These are phyloP conservation scores for Fistularia tabacaria DNA, from an alignment of 2,797 vertebrate genomes.

Conservation along the genomic window DNA sequence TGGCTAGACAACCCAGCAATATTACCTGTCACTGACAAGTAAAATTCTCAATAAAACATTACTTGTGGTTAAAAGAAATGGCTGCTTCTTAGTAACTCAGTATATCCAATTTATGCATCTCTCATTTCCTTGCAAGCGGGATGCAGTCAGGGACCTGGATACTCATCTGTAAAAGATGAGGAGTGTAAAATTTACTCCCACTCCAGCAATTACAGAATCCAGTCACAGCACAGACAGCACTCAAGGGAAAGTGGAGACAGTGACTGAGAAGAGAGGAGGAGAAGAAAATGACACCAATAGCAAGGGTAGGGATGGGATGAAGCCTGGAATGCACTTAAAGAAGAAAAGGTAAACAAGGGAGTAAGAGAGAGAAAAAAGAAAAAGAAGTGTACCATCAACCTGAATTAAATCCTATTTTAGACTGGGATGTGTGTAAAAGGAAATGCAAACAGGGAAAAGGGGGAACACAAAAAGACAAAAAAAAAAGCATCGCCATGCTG, in stretches of 20 bases:
- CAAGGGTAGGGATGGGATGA: slow-evolving; percentile 15
- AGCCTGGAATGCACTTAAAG: too few species aligned
- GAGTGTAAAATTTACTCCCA: slow-evolving; percentile 41
- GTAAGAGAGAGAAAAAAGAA: neutral
- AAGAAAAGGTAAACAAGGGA: neutral
- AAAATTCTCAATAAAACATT: slow-evolving; percentile 39
- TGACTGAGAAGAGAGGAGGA: slow-evolving; percentile 11
- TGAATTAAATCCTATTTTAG: slow-evolving; percentile 25
- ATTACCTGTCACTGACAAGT: neutral
- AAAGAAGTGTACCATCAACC: slow-evolving; percentile 8
- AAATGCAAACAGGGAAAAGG: neutral
- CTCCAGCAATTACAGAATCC: slow-evolving; percentile 43
- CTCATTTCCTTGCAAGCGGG: slow-evolving; percentile 25
- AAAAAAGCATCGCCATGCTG: too few species aligned
- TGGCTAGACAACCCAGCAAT: too few species aligned
- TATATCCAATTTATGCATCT: slow-evolving; percentile 42
- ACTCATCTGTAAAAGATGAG: slow-evolving; percentile 40
- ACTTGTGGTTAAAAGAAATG: slow-evolving; percentile 30
- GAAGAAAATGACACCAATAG: slow-evolving; percentile 21
- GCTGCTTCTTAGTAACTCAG: too few species aligned
- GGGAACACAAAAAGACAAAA: slow-evolving; percentile 1
- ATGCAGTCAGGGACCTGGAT: slow-evolving; percentile 18
- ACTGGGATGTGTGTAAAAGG: slow-evolving; percentile 1
- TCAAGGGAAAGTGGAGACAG: slow-evolving; percentile 28
- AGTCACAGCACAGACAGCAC: slow-evolving; percentile 48